phyloP scores from a whole-genome alignment of 1,140 invertebrate species.

The Yoshiicerus persimilis region DNA sequence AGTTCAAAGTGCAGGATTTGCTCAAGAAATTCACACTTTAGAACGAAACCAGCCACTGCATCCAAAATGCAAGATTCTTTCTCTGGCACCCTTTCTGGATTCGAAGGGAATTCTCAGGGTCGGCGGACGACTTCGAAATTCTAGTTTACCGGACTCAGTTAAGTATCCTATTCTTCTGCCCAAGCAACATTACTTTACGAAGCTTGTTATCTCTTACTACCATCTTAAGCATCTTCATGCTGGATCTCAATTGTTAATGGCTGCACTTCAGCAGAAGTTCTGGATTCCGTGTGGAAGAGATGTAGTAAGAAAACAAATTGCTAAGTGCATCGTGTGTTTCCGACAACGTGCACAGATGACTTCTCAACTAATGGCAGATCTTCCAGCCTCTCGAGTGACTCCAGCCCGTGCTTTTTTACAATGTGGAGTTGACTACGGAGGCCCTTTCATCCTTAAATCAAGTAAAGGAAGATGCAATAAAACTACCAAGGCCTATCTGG shows the following conservation, averaged over 20 bases:
- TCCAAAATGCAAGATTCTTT: not conserved
- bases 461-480: conserved; percentile 14
- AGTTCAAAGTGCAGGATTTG: too few species aligned
- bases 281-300: conserved; percentile 43
- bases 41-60: too few species aligned
- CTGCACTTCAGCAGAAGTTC: conserved; percentile 38
- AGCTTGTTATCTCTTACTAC: conserved; percentile 52
- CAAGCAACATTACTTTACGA: conserved; percentile 47
- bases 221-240: conserved; percentile 52
- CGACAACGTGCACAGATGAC: conserved; percentile 29
- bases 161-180: conserved; percentile 52
- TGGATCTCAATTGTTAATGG: conserved; percentile 51
- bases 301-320: conserved; percentile 7
- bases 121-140: conserved; percentile 53
- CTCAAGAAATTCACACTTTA: too few species aligned
- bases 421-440: conserved; percentile 55
- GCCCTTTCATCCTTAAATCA: conserved; percentile 54
- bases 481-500: conserved; percentile 54
- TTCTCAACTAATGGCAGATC: conserved; percentile 51
- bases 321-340: conserved; percentile 45
- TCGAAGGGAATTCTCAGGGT: conserved; percentile 53
- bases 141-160: conserved; percentile 43
- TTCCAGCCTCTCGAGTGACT: conserved; percentile 50
- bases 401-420: conserved; percentile 50
- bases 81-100: conserved; percentile 55